phyloP scores from a whole-genome alignment of 1,140 invertebrate species.

The Calephelis nemesis region DNA sequence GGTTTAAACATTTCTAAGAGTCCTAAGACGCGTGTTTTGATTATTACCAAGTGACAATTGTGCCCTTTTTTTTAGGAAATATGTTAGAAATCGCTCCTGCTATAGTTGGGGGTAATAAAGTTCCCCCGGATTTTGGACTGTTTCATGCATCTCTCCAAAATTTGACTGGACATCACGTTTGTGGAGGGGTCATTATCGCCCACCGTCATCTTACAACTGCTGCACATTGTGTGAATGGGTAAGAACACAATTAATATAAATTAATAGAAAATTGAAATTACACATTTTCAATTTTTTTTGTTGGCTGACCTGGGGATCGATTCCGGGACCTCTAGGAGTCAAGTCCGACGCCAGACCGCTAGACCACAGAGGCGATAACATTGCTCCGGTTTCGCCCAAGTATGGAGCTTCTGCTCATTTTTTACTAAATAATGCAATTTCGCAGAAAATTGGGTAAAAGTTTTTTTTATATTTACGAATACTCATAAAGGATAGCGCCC shows the following conservation, averaged over 20 bases:
- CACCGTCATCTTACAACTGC: conserved; percentile 64
- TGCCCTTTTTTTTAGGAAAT: conserved; percentile 31
- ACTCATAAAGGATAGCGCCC: too few relatives aligned
- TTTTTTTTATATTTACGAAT: too few relatives aligned
- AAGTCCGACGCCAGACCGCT: too few relatives aligned
- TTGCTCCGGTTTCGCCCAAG: too few relatives aligned
- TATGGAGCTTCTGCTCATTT: too few relatives aligned
- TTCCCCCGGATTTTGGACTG: conserved; percentile 45
- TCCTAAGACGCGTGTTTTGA: neutral
- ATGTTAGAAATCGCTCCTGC: conserved; percentile 20
- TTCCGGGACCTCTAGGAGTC: too few relatives aligned
- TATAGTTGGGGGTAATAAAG: conserved; percentile 54
- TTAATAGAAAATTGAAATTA: too few relatives aligned
- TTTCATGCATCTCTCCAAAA: conserved; percentile 68
- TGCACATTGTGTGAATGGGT: conserved; percentile 66
- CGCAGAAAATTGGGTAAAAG: too few relatives aligned
- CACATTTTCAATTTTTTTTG: too few relatives aligned
- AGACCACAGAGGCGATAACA: too few relatives aligned
- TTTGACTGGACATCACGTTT: conserved; percentile 63
- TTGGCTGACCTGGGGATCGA: too few relatives aligned
- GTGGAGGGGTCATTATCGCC: conserved; percentile 73
- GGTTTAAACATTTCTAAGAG: neutral
- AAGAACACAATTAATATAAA: conserved; percentile 3
- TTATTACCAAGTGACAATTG: neutral
- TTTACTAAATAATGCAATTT: too few relatives aligned